Conservation (phyloP, 2,797 vertebrate genomes). For the Percopsis omiscomaycus region DNA sequence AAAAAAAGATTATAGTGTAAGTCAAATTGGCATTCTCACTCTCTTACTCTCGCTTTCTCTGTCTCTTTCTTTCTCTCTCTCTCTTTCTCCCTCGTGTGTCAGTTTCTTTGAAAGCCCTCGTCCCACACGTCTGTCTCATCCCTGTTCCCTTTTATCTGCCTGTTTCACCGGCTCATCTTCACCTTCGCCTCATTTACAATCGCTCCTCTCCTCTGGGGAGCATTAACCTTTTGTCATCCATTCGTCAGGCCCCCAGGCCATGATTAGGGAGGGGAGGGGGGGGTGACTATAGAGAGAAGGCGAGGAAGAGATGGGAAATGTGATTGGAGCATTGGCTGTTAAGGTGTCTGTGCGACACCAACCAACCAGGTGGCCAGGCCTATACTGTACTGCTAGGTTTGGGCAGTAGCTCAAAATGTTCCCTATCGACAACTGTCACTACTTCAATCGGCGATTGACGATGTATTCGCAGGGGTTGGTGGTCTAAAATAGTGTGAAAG, state of each 20-base stretch:
- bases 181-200: conserved; percentile 72
- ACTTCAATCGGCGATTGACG: no score
- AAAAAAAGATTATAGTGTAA: conserved; percentile 47
- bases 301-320: background rate
- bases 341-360: no score
- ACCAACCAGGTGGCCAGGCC: no score
- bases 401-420: no score
- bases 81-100: conserved; percentile 25
- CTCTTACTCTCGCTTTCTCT: conserved; percentile 3
- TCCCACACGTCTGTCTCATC: no score
- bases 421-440: no score
- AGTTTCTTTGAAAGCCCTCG: no score
- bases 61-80: conserved; percentile 9
- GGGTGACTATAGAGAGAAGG: background rate
- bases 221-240: conserved; percentile 62
- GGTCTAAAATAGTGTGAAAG: no score
- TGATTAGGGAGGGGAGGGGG: conserved; percentile 51
- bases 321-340: background rate
- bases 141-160: conserved; percentile 58
- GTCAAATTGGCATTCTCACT: conserved; percentile 52
- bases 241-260: conserved; percentile 56
- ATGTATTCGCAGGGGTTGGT: no score
- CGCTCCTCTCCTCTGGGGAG: conserved; percentile 58
- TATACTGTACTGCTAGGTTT: no score
- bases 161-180: conserved; percentile 56